Evolutionary conservation across 30 jellyfish, hydroid and myxozoan species (phyloP).

Genomic region (Hydractinia echinata): DNA sequence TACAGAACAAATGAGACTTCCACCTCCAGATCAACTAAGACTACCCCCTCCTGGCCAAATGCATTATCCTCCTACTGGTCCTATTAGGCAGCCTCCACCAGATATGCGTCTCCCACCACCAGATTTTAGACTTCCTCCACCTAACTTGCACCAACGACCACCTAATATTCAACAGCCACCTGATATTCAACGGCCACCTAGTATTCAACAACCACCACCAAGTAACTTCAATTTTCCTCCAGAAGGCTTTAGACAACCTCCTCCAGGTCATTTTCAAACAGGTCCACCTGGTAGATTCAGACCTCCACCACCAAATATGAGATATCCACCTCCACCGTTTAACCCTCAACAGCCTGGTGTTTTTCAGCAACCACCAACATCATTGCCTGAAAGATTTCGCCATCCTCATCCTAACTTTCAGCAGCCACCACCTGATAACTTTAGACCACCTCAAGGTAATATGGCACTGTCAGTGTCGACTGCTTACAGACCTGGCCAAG

Average conservation of each 20-base stretch:
- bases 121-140: background rate
- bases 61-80: background rate
- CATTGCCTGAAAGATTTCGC: background rate
- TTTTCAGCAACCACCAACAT: background rate
- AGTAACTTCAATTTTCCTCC: background rate
- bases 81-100: constrained; percentile 5
- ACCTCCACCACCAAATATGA: background rate
- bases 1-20: constrained; percentile 13
- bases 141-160: background rate
- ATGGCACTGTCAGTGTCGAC: background rate
- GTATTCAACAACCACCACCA: background rate
- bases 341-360: background rate
- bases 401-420: constrained; percentile 5
- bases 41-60: constrained; percentile 2
- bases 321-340: background rate
- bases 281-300: background rate
- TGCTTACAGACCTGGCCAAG: background rate
- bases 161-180: background rate
- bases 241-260: background rate
- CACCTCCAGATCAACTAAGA: constrained; percentile 16
- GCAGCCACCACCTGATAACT: constrained; percentile 29
- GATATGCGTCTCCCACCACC: background rate
- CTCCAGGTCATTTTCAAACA: background rate
- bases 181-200: background rate
- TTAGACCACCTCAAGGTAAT: background rate